Base-by-base conservation (phyloP, 2,797 vertebrate species). In the Cyprinella venusta region DNA sequence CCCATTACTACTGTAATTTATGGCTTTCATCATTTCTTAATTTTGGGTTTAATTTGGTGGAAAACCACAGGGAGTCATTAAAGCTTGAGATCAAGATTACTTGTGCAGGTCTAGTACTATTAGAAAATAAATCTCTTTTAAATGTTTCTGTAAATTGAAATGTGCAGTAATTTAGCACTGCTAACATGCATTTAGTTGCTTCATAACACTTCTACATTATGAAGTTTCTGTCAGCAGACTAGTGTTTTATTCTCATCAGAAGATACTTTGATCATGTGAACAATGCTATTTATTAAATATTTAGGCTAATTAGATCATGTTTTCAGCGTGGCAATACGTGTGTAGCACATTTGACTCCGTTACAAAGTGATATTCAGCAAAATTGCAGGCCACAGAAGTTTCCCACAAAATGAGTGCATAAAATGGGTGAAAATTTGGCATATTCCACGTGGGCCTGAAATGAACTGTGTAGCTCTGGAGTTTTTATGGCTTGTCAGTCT, bases 401-500 rank as follows among this genome's bases (percentile, higher is more conserved):
- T 76, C 33, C 33, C 24, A 9, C 21, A 48, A 48, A 65, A 24
- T 76, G 10, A 26, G 15, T 61, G 5, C 74, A 52, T 63, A 52
- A 67, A 30, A 65, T 15, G 18, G 61, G 42, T 13, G 19, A 2
- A 21, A 50, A 65, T 64, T 16, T 4, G 2, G 4, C 59, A n/a
- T 42, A 64, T 45, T 45, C 42, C 68, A 26, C 18, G 18, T 38
- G 64, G 64, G 64, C 64, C 42, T 12, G 13, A 8, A 67, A 67
- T 79, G 63, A 76, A 15, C 40, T 10, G 26, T 77, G 18, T 15
- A 21, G 50, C 33, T 42, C 78, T 2, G 3, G 65, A 56, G n/a
- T 56, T 30, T 80, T 69, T 56, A 38, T 42, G 65, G 78, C n/a
- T 24, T 70, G 78, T 80, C 78, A 80, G 50, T 33, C 13, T 42